These are phyloP conservation scores for Pogonus chalceus DNA, from an alignment of 1,140 invertebrate genomes.

Conservation along the genomic window DNA sequence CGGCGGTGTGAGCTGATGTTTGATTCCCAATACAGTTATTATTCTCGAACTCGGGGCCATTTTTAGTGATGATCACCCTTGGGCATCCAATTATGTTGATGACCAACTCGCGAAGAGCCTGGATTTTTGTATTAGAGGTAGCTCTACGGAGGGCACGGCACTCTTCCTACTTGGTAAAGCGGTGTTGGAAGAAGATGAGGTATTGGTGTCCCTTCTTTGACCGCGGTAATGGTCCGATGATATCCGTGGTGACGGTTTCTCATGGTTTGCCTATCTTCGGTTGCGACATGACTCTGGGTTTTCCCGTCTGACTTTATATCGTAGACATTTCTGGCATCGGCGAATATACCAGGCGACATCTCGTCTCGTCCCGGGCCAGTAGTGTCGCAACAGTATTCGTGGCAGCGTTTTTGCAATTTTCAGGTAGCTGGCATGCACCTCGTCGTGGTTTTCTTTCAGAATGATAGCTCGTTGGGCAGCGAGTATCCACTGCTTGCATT, in stretches of 20 bases:
- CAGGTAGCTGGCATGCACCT: too few species aligned
- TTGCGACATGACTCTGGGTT: constrained; percentile 26
- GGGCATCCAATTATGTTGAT: constrained; percentile 28
- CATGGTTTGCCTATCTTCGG: constrained; percentile 22
- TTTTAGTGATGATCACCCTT: constrained; percentile 31
- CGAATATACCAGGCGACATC: constrained; percentile 13
- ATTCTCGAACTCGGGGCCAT: constrained; percentile 35
- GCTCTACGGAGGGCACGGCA: constrained; percentile 20
- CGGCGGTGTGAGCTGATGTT: constrained; percentile 22
- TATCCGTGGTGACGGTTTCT: constrained; percentile 29
- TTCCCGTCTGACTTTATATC: constrained; percentile 22
- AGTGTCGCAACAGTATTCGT: too few species aligned
- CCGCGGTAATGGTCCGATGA: constrained; percentile 33
- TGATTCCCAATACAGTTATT: constrained; percentile 1
- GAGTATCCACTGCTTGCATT: too few species aligned
- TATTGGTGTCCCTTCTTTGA: constrained; percentile 24
- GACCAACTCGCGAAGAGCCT: constrained; percentile 23
- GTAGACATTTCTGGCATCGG: constrained; percentile 17
- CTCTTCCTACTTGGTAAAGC: constrained; percentile 29
- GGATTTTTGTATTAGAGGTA: constrained; percentile 19
- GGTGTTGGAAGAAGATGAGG: constrained; percentile 31
- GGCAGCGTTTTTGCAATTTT: too few species aligned
- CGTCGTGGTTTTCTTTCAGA: too few species aligned
- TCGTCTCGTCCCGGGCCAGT: too few species aligned
- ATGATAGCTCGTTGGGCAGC: too few species aligned